phyloP scores from a whole-genome alignment of 37 sponge, comb jelly and placozoan genomes.

The Beroe ovata region DNA sequence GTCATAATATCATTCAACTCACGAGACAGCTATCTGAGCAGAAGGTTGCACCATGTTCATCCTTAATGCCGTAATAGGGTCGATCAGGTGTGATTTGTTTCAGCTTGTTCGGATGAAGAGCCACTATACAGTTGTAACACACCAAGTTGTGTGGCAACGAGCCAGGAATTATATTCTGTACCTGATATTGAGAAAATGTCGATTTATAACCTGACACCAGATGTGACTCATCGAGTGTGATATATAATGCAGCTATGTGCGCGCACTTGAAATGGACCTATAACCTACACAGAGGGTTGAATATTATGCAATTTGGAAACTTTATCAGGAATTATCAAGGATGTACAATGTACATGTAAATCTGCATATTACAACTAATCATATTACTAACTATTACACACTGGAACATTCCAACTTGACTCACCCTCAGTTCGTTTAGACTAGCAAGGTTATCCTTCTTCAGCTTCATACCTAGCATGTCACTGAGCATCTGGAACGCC shows the following conservation, averaged over 20 bases:
- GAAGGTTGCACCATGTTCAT: constrained; percentile 55
- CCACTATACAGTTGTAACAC: constrained; percentile 43
- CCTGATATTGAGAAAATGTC: too few relatives aligned
- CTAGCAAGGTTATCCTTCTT: constrained; percentile 62
- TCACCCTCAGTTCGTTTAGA: constrained; percentile 57
- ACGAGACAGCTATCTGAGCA: constrained; percentile 57
- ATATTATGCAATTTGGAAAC: too few relatives aligned
- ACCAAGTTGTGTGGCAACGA: constrained; percentile 9
- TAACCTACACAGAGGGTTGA: too few relatives aligned
- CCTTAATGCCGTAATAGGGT: constrained; percentile 57
- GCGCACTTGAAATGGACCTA: too few relatives aligned
- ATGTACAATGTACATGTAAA: too few relatives aligned
- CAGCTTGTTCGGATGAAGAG: constrained; percentile 43
- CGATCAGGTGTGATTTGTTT: constrained; percentile 4
- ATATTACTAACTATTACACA: too few relatives aligned
- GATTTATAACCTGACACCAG: too few relatives aligned
- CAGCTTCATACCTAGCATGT: constrained; percentile 55
- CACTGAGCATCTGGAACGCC: constrained; percentile 64
- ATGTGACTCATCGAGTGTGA: too few relatives aligned
- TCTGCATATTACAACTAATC: too few relatives aligned
- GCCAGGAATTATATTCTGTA: constrained; percentile 35
- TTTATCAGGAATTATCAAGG: too few relatives aligned
- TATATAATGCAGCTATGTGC: too few relatives aligned
- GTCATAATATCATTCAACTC: not conserved
- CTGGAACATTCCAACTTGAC: too few relatives aligned